These are phyloP conservation scores for Denticeps clupeoides DNA, from an alignment of 2,797 vertebrate species.

Conservation along the genomic window DNA sequence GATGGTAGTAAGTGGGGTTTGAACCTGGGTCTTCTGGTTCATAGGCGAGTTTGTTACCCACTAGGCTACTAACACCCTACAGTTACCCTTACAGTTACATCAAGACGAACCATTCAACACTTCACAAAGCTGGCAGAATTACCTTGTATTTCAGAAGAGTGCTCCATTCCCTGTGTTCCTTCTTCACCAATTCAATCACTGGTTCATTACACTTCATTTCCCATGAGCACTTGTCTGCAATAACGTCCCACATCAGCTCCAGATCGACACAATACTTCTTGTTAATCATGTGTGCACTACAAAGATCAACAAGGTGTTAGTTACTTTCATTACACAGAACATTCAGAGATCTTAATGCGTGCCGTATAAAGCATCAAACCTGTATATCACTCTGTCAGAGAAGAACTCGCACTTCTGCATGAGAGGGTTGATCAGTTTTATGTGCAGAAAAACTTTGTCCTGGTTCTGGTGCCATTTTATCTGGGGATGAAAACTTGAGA, in stretches of 20 bases:
- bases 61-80: too few relatives aligned
- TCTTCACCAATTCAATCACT: slow-evolving; percentile 50
- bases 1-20: too few relatives aligned
- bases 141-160: slow-evolving; percentile 51
- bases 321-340: too few relatives aligned
- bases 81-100: too few relatives aligned
- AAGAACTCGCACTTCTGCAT: slow-evolving; percentile 50
- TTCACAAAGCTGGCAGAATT: too few relatives aligned
- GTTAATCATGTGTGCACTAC: slow-evolving; percentile 38
- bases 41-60: too few relatives aligned
- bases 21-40: too few relatives aligned
- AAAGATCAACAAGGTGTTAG: not conserved
- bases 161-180: slow-evolving; percentile 41
- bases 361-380: too few relatives aligned
- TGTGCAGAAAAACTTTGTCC: slow-evolving; percentile 26
- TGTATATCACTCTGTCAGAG: slow-evolving; percentile 49
- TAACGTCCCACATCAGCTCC: slow-evolving; percentile 36
- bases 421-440: slow-evolving; percentile 50
- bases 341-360: too few relatives aligned
- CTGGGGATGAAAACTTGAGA: slow-evolving; percentile 52
- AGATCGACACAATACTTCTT: slow-evolving; percentile 41
- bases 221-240: slow-evolving; percentile 39
- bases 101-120: too few relatives aligned
- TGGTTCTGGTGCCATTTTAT: slow-evolving; percentile 53
- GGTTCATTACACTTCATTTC: slow-evolving; percentile 52